Evolutionary conservation across 2,797 vertebrate genomes (phyloP).

Genomic region (Helicolenus hilgendorfi): DNA sequence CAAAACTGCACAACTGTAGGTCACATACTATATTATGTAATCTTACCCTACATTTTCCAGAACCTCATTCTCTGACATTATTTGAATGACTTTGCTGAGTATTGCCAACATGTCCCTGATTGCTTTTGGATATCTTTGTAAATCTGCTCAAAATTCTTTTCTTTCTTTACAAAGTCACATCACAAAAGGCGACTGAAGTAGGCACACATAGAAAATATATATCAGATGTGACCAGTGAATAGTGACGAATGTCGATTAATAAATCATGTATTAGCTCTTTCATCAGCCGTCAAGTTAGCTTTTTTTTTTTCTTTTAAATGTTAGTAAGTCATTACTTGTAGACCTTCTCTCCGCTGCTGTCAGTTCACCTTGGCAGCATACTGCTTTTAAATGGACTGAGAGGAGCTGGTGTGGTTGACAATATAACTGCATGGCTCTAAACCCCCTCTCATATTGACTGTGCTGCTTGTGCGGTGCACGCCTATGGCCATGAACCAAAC

Average conservation of each 20-base stretch:
- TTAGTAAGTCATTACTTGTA: not conserved
- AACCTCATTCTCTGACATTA: not conserved
- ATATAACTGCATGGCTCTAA: not conserved
- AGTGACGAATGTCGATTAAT: constrained; percentile 11
- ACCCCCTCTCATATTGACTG: not conserved
- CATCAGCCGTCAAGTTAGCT: not conserved
- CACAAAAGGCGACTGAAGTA: not conserved
- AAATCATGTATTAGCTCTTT: constrained; percentile 10
- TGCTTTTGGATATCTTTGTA: not conserved
- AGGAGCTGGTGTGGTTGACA: constrained; percentile 4
- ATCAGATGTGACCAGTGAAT: not conserved
- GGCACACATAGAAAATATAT: not conserved
- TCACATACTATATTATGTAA: not conserved
- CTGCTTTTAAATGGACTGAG: not conserved
- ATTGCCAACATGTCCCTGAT: not conserved
- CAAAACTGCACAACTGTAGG: not conserved
- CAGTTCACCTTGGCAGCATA: not conserved
- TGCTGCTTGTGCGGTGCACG: not conserved
- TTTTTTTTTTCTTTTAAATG: not conserved
- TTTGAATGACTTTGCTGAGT: not conserved
- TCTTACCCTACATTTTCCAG: not conserved
- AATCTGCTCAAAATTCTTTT: not conserved
- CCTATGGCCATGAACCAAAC: not conserved
- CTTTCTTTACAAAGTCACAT: not conserved
- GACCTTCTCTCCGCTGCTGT: not conserved